Evolutionary conservation across 2,113 vertebrate genomes (phyloP), one percentile per base, ranked within the genome.

Genomic region (Phalacrocorax carbo): DNA sequence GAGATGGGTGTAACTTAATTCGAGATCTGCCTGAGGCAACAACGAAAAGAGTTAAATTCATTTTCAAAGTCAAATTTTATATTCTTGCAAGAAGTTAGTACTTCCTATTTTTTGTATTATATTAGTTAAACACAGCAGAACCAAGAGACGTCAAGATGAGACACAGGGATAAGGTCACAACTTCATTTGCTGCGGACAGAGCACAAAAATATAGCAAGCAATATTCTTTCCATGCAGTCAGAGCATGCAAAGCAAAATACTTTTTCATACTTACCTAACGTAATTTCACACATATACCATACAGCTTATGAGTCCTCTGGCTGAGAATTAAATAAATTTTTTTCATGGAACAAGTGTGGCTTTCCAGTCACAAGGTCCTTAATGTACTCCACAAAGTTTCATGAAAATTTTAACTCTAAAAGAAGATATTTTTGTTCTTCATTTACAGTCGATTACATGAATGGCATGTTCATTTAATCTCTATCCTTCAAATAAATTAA

Each of bases 161-260:
- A 49, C 44, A 51, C 0, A 0, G 15, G 19, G 6, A 40, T 40
- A 49, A 80, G 11, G 4, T 42, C 15, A 0, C 27, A 54, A 26
- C 9, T 81, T 11, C 13, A 14, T 60, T 73, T 88, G 9, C 51
- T 54, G 3, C 36, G n/a, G 25, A 51, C 19, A 84, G 34, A n/a
- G 5, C 30, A 86, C 21, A 77, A 78, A 88, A 15, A 5, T 6
- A 5, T 0, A 40, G 30, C 17, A 77, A 90, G 40, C 20, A 5
- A 38, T 25, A 40, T 12, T 36, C 27, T 36, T 87, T 57, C 54
- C 30, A 15, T 21, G 8, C 15, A 57, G 15, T 30, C 36, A 14
- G 20, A 32, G 12, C 2, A 9, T 52, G 32, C 9, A 78, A 77
- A 86, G 30, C 8, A 73, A 19, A 72, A 54, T 26, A 30, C 6